Base-by-base conservation (phyloP, 2,888 invertebrate genomes). In the Ectobius pallidus region DNA sequence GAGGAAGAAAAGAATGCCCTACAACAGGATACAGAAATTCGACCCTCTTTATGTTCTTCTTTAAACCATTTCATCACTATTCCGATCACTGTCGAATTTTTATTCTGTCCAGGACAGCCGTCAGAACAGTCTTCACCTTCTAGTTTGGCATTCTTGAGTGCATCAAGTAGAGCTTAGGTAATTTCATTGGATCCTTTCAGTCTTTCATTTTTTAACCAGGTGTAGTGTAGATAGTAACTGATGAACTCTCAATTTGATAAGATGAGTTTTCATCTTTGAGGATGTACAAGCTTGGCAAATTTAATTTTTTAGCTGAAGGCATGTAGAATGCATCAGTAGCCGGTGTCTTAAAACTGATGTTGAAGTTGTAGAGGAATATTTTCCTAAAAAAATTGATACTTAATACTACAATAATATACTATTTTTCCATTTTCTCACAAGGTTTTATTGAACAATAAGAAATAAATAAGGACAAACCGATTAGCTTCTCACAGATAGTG, bases 321-420 rank as follows among this genome's bases (percentile, higher is more conserved):
- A 63, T 63, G 63, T n/a, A 63, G 63, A 63, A 32, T 34, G 32
- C 63, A 20, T 63, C 39, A 3, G n/a, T 63, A 63, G 63, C 39
- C 34, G 63, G 63, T 18, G 3, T 32, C 11, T 63, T 63, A 9
- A 63, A 34, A 63, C 30, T 9, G 63, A 63, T 63, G 32, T 27
- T 62, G 58, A n/a, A n/a, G n/a, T n/a, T n/a, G n/a, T n/a, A n/a
- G n/a, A n/a, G n/a, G n/a, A n/a, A n/a, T n/a, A n/a, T n/a, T n/a
- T n/a, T n/a, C n/a, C n/a, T n/a, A n/a, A n/a, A n/a, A n/a, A n/a
- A n/a, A n/a, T n/a, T n/a, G n/a, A n/a, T n/a, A n/a, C n/a, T n/a
- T n/a, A n/a, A n/a, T n/a, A n/a, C n/a, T n/a, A n/a, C n/a, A n/a
- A n/a, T n/a, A n/a, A n/a, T n/a, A n/a, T n/a, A n/a, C n/a, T n/a